phyloP scores from a whole-genome alignment of 2,113 vertebrate species.

The Ictalurus furcatus region DNA sequence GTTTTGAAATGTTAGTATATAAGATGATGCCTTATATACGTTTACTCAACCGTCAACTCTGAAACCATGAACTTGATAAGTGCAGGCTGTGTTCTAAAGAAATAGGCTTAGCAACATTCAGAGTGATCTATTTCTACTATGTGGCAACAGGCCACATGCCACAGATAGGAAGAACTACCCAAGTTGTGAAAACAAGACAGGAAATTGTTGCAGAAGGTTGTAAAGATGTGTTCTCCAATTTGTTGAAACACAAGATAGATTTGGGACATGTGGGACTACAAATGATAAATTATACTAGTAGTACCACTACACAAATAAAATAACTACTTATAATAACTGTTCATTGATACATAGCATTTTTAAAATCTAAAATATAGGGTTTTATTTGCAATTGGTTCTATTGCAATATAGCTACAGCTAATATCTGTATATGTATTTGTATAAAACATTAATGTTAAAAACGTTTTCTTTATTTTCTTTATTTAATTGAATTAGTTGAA shows the following conservation, averaged over 20 bases:
- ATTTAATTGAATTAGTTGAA: background rate
- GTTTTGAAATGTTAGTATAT: slow-evolving; percentile 5
- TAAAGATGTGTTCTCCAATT: slow-evolving; percentile 49
- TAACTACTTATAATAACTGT: background rate
- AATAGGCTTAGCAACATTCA: slow-evolving; percentile 47
- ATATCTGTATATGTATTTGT: background rate
- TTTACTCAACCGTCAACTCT: slow-evolving; percentile 7
- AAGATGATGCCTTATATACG: slow-evolving; percentile 26
- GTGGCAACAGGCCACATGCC: slow-evolving; percentile 68
- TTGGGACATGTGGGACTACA: background rate
- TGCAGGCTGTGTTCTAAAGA: slow-evolving; percentile 3
- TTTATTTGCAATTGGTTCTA: background rate
- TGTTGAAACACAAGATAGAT: slow-evolving; percentile 9
- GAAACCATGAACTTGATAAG: slow-evolving; percentile 18
- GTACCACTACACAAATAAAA: background rate
- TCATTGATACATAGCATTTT: no score
- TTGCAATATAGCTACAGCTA: background rate
- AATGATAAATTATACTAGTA: background rate
- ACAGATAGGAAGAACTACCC: slow-evolving; percentile 64
- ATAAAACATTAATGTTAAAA: background rate
- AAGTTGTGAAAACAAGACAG: slow-evolving; percentile 75
- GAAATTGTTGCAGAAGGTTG: slow-evolving; percentile 69
- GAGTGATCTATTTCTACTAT: slow-evolving; percentile 60
- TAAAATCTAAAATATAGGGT: background rate
- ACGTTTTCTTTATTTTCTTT: background rate